Evolutionary conservation across 1,140 invertebrate genomes (phyloP), one percentile per base, ranked within the genome.

Genomic region (Meloidogyne chitwoodi): DNA sequence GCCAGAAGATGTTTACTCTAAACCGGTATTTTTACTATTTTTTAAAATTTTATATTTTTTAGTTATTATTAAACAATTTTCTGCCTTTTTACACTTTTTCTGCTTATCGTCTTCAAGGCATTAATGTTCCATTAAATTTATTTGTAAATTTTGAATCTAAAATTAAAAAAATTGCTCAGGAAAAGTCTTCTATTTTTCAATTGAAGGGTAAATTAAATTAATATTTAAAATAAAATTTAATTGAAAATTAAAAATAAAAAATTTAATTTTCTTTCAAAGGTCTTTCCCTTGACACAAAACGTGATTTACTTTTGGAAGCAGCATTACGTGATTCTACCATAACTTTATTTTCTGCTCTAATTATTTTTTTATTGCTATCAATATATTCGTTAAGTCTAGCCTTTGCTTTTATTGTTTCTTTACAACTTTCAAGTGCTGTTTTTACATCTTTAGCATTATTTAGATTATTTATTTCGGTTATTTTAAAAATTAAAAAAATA

Each of bases 31-130:
- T 26, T 66, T n/a, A 6, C 6, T 6, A 67, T 26, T 67, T 24
- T n/a, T 4, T n/a, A 66, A 29, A 29, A 66, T n/a, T 26, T 67
- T 26, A 0, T 8, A n/a, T 41, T n/a, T 31, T 41, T 8, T 2
- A 67, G 16, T 74, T 86, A 65, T 77, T 78, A 29, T 41, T 86
- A 31, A 86, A 86, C 68, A 77, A 80, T 16, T 86, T 87, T 61
- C 69, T 86, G 16, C 86, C 85, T 19, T 66, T 86, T 24, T 86
- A 81, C 68, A 81, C 85, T 0, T 82, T 72, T 74, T 68, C 81
- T 38, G 48, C 81, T 1, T 82, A 82, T 75, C 74, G 71, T 27
- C n/a, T 80, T 14, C 80, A 81, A 66, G 80, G 80, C 22, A 79
- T 64, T 61, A 29, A 31, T 66, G 78, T 81, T 27, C 29, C 65